Conservation (phyloP, 2,797 vertebrate species). For the Danio kyathit region DNA sequence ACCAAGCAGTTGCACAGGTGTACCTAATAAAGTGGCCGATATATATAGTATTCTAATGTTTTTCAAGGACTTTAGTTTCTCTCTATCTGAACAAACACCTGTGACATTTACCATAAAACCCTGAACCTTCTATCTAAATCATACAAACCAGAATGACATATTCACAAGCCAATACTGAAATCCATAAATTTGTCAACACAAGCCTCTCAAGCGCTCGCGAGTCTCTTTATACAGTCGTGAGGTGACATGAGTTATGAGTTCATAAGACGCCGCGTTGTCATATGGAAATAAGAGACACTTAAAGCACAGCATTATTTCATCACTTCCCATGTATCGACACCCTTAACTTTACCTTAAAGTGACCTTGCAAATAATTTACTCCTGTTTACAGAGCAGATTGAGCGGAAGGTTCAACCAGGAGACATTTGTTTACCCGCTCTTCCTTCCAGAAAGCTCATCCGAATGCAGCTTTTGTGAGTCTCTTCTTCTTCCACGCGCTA, state of each 20-base stretch:
- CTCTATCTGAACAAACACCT: constrained; percentile 8
- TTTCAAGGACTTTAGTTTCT: not conserved
- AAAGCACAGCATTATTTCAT: not conserved
- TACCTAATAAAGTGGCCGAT: too few relatives aligned
- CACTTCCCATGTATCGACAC: constrained; percentile 44
- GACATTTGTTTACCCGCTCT: constrained; percentile 74
- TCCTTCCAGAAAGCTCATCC: constrained; percentile 68
- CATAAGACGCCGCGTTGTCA: not conserved
- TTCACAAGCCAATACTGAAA: constrained; percentile 33
- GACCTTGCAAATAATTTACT: constrained; percentile 67
- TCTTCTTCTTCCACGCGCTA: constrained; percentile 80
- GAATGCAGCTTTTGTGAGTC: constrained; percentile 75
- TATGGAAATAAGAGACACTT: constrained; percentile 39
- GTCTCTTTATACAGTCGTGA: constrained; percentile 1
- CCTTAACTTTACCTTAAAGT: constrained; percentile 55
- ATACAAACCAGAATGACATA: constrained; percentile 14
- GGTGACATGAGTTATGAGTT: constrained; percentile 29
- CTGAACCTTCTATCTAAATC: constrained; percentile 15
- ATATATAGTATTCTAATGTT: too few relatives aligned
- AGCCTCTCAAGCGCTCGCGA: not conserved
- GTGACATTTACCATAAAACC: constrained; percentile 37
- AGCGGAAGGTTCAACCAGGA: constrained; percentile 62
- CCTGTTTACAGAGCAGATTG: constrained; percentile 65
- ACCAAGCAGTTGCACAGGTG: too few relatives aligned
- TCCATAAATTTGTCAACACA: constrained; percentile 16